Percentiles rank a stretch among this genome's conserved stretches.
Evolutionary conservation across 2,888 invertebrate species (phyloP).

Genomic region (Pachycephus smyrnensis): DNA sequence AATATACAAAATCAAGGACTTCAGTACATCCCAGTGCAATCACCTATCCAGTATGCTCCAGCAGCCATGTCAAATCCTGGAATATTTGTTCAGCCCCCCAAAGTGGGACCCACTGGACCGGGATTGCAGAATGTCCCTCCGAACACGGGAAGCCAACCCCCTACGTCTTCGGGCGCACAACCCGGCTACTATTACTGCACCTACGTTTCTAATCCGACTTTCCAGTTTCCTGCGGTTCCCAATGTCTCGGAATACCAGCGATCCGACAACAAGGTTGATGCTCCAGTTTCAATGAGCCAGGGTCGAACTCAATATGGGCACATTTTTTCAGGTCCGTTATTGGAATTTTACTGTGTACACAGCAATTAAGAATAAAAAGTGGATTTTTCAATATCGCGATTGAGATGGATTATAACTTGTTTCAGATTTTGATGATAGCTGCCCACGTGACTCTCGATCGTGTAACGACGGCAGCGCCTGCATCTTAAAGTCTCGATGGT

Average conservation of each 20-base stretch:
- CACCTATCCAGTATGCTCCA: conserved; percentile 14
- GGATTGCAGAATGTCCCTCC: conserved; percentile 8
- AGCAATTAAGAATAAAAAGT: background rate
- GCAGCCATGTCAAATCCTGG: background rate
- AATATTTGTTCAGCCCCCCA: conserved; percentile 4
- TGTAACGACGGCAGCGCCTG: conserved; percentile 66
- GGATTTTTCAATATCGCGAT: background rate
- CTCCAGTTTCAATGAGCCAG: background rate
- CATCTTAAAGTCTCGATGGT: conserved; percentile 73
- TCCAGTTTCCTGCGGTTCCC: conserved; percentile 44
- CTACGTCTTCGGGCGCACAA: conserved; percentile 15
- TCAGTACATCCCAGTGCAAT: conserved; percentile 1
- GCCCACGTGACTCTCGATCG: conserved; percentile 29
- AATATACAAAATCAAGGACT: background rate
- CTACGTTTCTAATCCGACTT: conserved; percentile 45
- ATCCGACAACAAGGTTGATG: background rate
- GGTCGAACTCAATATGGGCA: background rate
- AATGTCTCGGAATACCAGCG: conserved; percentile 39
- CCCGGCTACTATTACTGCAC: conserved; percentile 43
- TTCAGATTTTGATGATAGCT: conserved; percentile 22
- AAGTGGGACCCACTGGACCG: conserved; percentile 33
- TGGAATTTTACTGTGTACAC: too few relatives aligned
- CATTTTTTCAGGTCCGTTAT: background rate
- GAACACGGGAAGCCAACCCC: background rate
- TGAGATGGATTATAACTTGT: background rate